Percentiles rank a stretch among this genome's conserved stretches.
These are phyloP conservation scores for Drosophila dives DNA, from an alignment of 2,888 invertebrate genomes.

Conservation along the genomic window DNA sequence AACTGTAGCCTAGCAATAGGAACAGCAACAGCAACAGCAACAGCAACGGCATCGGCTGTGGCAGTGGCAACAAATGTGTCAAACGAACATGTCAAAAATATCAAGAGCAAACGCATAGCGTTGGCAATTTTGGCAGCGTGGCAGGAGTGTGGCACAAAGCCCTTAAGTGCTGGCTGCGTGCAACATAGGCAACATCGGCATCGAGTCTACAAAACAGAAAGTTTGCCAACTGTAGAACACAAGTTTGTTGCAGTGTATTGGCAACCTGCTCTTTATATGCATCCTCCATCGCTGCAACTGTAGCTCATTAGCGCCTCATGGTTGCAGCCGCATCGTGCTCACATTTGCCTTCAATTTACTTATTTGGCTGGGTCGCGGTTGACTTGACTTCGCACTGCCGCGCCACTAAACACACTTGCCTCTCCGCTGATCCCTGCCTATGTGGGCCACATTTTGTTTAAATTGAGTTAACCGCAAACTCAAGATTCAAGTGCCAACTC, in stretches of 20 bases:
- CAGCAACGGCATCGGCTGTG: slow-evolving; percentile 3
- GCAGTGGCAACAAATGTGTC: slow-evolving; percentile 51
- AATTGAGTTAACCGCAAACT: slow-evolving; percentile 59
- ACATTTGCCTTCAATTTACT: slow-evolving; percentile 39
- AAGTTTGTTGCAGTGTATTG: slow-evolving; percentile 28
- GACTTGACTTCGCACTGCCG: slow-evolving; percentile 55
- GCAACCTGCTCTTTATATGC: slow-evolving; percentile 13
- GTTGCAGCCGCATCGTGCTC: slow-evolving; percentile 32
- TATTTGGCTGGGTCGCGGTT: slow-evolving; percentile 59
- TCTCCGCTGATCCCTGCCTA: slow-evolving; percentile 25
- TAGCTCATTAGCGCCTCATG: slow-evolving; percentile 73
- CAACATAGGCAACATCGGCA: slow-evolving; percentile 33
- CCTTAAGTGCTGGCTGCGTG: slow-evolving; percentile 71
- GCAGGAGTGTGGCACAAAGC: slow-evolving; percentile 60
- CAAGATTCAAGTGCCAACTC: slow-evolving; percentile 23
- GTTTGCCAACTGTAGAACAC: slow-evolving; percentile 57
- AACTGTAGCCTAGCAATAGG: slow-evolving; percentile 32
- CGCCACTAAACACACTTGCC: slow-evolving; percentile 9
- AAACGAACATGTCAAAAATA: slow-evolving; percentile 75
- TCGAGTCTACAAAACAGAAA: slow-evolving; percentile 27
- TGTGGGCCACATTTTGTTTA: slow-evolving; percentile 59
- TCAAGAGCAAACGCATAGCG: slow-evolving; percentile 60
- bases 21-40: slow-evolving; percentile 22
- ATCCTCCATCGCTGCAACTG: slow-evolving; percentile 43
- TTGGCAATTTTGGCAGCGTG: slow-evolving; percentile 42